Evolutionary conservation across 2,113 vertebrate species (phyloP).

Genomic region (Elephantulus edwardii): DNA sequence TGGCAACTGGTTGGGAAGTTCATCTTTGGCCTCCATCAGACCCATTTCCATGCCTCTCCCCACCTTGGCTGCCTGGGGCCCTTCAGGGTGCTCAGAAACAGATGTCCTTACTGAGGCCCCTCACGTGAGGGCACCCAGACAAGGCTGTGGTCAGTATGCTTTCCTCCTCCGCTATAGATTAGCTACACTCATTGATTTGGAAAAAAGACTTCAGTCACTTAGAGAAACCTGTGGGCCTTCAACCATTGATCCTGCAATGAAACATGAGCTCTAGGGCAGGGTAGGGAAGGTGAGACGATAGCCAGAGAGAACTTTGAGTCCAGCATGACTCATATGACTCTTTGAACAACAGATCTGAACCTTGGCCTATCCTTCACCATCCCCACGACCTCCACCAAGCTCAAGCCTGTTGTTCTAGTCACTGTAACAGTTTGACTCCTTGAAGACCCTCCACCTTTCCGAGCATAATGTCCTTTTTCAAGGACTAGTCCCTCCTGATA

Average conservation of each 20-base stretch:
- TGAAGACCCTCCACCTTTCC: no score
- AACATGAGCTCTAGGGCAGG: neutral
- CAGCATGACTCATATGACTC: no score
- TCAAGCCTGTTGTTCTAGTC: no score
- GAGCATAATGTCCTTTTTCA: no score
- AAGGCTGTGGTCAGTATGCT: neutral
- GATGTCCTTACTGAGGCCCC: no score
- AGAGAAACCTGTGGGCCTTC: neutral
- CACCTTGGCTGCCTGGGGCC: no score
- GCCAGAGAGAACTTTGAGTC: neutral
- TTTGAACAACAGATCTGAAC: no score
- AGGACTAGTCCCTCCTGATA: no score
- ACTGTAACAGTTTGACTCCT: no score
- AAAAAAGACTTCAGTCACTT: neutral
- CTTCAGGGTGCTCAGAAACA: neutral
- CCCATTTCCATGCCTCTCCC: neutral
- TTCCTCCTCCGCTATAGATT: neutral
- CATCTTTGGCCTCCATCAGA: neutral
- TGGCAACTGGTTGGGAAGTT: neutral
- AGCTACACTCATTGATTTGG: neutral
- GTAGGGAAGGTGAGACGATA: neutral
- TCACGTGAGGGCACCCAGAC: fast-evolving
- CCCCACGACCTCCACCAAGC: no score
- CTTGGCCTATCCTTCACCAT: no score
- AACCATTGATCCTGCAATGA: neutral